These are phyloP conservation scores for Myotis davidii DNA, from an alignment of 2,113 vertebrate genomes.

Conservation along the genomic window DNA sequence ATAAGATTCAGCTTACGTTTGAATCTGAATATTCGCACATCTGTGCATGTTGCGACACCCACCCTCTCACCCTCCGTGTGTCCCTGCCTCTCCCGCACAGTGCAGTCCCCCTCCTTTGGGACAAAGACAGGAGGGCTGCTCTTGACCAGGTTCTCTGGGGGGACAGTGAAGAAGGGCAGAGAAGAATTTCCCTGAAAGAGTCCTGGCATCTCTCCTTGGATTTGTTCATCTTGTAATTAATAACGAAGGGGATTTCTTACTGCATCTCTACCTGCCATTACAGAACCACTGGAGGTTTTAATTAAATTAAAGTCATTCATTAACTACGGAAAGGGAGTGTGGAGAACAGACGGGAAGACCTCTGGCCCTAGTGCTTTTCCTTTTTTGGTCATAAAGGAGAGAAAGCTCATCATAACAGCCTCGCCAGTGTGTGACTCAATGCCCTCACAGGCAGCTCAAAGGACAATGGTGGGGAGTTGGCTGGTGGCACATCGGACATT, in stretches of 20 bases:
- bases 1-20: constrained; percentile 36
- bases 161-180: neutral
- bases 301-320: constrained; percentile 63
- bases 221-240: neutral
- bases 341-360: neutral
- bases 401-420: neutral
- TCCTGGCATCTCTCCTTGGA: neutral
- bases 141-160: neutral
- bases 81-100: constrained; percentile 25
- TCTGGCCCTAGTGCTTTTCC: neutral
- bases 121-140: neutral
- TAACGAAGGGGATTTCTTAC: neutral
- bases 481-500: neutral
- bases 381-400: neutral
- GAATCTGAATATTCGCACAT: constrained; percentile 58
- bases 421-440: neutral
- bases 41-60: neutral
- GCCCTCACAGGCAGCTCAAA: neutral
- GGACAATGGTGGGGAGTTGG: neutral
- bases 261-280: neutral
- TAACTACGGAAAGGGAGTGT: neutral
- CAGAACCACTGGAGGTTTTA: neutral
- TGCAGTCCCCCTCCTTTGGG: neutral
- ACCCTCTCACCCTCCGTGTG: constrained; percentile 3
- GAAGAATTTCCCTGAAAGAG: neutral